Conservation (phyloP, 2,888 invertebrate species). For the Taphrorychus bicolor region DNA sequence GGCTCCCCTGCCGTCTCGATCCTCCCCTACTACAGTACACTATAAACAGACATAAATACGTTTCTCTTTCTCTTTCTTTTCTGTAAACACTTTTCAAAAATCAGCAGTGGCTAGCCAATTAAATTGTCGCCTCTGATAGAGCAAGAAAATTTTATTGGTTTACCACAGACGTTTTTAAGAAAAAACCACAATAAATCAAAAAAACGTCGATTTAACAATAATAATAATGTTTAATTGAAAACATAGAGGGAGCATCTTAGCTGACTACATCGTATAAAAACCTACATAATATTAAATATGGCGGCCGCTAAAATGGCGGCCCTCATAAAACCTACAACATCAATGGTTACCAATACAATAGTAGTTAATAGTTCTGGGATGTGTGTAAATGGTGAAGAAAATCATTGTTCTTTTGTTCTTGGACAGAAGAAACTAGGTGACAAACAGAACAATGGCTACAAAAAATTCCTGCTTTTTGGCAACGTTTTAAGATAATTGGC, state of each 20-base stretch:
- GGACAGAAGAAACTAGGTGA: slow-evolving; percentile 53
- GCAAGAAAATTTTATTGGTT: neutral
- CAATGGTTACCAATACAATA: slow-evolving; percentile 54
- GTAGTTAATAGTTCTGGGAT: slow-evolving; percentile 45
- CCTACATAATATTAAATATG: slow-evolving; percentile 40
- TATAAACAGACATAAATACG: slow-evolving; percentile 61
- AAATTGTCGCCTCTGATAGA: neutral
- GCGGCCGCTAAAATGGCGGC: slow-evolving; percentile 47
- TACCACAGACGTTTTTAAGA: slow-evolving; percentile 13
- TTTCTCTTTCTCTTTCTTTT: slow-evolving; percentile 47
- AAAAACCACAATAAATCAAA: slow-evolving; percentile 22
- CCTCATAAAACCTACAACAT: slow-evolving; percentile 55
- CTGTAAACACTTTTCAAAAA: slow-evolving; percentile 57
- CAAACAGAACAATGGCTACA: slow-evolving; percentile 44
- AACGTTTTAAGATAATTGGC: slow-evolving; percentile 30
- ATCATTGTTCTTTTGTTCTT: slow-evolving; percentile 57
- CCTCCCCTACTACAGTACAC: slow-evolving; percentile 60
- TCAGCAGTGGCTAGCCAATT: neutral
- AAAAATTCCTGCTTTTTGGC: slow-evolving; percentile 16
- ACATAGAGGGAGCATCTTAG: slow-evolving; percentile 59
- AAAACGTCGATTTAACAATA: slow-evolving; percentile 39
- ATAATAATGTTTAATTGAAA: slow-evolving; percentile 57
- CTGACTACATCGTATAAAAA: slow-evolving; percentile 47
- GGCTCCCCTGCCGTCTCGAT: slow-evolving; percentile 51
- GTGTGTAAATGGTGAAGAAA: slow-evolving; percentile 39